Conservation (phyloP, 2,888 invertebrate species). For the Cotesia congregata region DNA sequence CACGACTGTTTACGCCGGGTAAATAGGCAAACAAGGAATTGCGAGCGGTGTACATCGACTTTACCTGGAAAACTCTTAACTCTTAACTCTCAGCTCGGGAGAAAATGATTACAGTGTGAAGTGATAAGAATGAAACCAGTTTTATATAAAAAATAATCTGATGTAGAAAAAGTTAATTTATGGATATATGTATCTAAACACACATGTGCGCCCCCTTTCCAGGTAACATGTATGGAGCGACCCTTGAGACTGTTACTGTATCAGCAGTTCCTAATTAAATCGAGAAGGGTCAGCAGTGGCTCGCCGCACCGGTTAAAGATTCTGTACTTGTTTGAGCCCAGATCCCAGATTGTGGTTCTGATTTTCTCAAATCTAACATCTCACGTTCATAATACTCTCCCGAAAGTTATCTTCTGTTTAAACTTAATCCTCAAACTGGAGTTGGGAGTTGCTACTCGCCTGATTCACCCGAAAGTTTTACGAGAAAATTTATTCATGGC, state of each 20-base stretch:
- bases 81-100: neutral
- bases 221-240: neutral
- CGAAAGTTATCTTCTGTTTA: constrained; percentile 14
- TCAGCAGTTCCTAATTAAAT: constrained; percentile 19
- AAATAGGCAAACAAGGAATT: constrained; percentile 60
- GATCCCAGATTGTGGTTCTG: constrained; percentile 27
- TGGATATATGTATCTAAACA: neutral
- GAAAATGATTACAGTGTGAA: constrained; percentile 26
- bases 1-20: constrained; percentile 52
- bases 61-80: constrained; percentile 38
- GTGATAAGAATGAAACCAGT: constrained; percentile 9
- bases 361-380: constrained; percentile 17
- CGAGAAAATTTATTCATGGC: neutral
- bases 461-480: constrained; percentile 5
- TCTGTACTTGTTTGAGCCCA: constrained; percentile 19
- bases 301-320: constrained; percentile 19
- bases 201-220: neutral
- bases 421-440: neutral
- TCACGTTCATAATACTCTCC: constrained; percentile 9
- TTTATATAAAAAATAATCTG: neutral
- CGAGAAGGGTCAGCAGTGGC: constrained; percentile 24
- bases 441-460: neutral
- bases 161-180: neutral
- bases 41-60: constrained; percentile 51
- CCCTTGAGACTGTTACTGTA: constrained; percentile 12